These are phyloP conservation scores for Phycodurus eques DNA, from an alignment of 2,113 vertebrate species.

Conservation along the genomic window DNA sequence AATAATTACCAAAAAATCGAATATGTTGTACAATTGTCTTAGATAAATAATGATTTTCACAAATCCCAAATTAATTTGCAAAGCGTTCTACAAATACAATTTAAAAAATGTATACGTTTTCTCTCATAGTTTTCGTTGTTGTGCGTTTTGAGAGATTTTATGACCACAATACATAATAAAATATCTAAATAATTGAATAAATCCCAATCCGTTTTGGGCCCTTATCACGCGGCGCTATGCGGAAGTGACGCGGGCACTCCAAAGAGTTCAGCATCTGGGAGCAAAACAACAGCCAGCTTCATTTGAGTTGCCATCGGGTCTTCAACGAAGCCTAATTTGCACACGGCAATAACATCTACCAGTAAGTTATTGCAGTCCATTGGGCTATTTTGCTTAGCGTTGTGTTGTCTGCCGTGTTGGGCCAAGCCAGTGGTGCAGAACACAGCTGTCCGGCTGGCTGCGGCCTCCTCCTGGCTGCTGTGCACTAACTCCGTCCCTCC, in stretches of 20 bases:
- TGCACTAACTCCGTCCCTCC: slow-evolving; percentile 23
- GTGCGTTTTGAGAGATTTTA: too few relatives aligned
- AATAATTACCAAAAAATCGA: too few relatives aligned
- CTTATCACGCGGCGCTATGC: slow-evolving; percentile 45
- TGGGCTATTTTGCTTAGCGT: not conserved
- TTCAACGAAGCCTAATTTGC: slow-evolving; percentile 8
- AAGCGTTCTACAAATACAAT: too few relatives aligned
- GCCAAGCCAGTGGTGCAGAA: slow-evolving; percentile 25
- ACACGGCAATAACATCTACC: slow-evolving; percentile 3
- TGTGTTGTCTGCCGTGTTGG: slow-evolving; percentile 1
- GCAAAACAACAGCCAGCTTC: slow-evolving; percentile 57
- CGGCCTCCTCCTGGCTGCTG: slow-evolving; percentile 51
- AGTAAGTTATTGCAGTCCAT: slow-evolving; percentile 19
- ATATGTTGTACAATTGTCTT: too few relatives aligned
- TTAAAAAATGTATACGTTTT: too few relatives aligned
- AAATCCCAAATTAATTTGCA: too few relatives aligned
- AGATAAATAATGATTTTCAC: too few relatives aligned
- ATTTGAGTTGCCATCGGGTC: slow-evolving; percentile 16
- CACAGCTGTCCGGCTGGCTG: slow-evolving; percentile 47
- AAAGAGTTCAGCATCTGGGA: slow-evolving; percentile 67
- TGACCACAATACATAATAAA: too few relatives aligned
- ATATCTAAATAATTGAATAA: too few relatives aligned
- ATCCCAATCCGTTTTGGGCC: not conserved
- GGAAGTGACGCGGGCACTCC: slow-evolving; percentile 73
- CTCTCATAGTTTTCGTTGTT: too few relatives aligned